Evolutionary conservation across 2,888 invertebrate genomes (phyloP).

Genomic region (Himalopsyche kuldschensis): DNA sequence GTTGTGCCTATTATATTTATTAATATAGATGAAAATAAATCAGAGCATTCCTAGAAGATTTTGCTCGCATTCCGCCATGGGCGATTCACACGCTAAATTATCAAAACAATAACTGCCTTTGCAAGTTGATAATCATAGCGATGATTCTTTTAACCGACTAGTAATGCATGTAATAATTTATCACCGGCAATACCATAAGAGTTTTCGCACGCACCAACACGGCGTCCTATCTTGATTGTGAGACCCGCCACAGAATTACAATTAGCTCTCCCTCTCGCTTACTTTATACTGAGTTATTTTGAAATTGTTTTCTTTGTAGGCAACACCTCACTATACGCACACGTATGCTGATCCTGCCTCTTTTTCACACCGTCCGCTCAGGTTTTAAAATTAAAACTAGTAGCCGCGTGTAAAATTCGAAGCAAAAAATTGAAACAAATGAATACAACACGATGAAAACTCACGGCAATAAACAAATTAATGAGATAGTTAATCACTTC

Average conservation of each 20-base stretch:
- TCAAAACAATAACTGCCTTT: neutral
- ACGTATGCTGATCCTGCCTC: neutral
- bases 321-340: neutral
- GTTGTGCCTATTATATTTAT: too few species aligned
- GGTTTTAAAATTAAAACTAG: neutral
- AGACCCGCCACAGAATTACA: neutral
- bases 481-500: neutral
- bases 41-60: neutral
- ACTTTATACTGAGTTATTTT: constrained; percentile 1
- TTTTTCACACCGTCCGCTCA: constrained; percentile 5
- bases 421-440: neutral
- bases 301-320: constrained; percentile 6
- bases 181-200: neutral
- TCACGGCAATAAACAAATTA: neutral
- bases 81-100: neutral
- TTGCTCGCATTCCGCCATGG: neutral
- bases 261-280: neutral
- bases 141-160: neutral
- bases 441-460: neutral
- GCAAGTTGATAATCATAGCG: constrained; percentile 1
- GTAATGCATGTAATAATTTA: constrained; percentile 3
- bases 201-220: constrained; percentile 4
- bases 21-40: neutral
- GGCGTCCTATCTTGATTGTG: constrained; percentile 8
- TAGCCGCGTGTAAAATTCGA: neutral